phyloP scores from a whole-genome alignment of 1,140 invertebrate genomes.

The Hyles vespertilio region DNA sequence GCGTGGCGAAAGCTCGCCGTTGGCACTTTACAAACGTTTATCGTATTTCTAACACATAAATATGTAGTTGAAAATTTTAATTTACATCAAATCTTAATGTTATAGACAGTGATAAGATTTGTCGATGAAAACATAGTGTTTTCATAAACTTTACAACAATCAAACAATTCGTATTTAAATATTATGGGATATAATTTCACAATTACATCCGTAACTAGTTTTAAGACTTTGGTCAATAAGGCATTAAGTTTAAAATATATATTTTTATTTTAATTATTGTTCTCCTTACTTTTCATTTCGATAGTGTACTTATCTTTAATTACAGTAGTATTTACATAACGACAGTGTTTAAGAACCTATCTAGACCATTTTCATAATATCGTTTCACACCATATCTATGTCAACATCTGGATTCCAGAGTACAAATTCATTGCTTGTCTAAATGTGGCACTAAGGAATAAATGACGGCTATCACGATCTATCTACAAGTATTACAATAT shows the following conservation, averaged over 20 bases:
- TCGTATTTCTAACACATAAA: conserved; percentile 28
- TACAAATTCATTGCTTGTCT: conserved; percentile 16
- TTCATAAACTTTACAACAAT: conserved; percentile 70
- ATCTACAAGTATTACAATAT: conserved; percentile 42
- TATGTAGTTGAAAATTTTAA: conserved; percentile 28
- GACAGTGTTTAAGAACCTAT: conserved; percentile 15
- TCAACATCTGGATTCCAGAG: conserved; percentile 28
- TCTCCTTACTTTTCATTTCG: conserved; percentile 67
- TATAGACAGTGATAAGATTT: conserved; percentile 61
- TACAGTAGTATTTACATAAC: conserved; percentile 2
- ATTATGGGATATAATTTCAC: conserved; percentile 55
- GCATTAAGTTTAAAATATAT: conserved; percentile 75
- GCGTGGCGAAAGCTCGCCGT: conserved; percentile 12
- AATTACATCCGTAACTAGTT: conserved; percentile 69
- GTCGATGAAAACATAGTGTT: conserved; percentile 56
- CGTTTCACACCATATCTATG: conserved; percentile 12
- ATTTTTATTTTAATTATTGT: conserved; percentile 74
- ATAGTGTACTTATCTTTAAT: conserved; percentile 52
- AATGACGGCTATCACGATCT: conserved; percentile 53
- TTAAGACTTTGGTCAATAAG: conserved; percentile 75
- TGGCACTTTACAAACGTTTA: conserved; percentile 34
- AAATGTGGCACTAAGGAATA: conserved; percentile 43
- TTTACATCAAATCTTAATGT: conserved; percentile 35
- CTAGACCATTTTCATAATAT: conserved; percentile 2
- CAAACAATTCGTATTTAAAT: conserved; percentile 64